Evolutionary conservation across 1,140 invertebrate genomes (phyloP).

Genomic region (Anthonomus grandis): DNA sequence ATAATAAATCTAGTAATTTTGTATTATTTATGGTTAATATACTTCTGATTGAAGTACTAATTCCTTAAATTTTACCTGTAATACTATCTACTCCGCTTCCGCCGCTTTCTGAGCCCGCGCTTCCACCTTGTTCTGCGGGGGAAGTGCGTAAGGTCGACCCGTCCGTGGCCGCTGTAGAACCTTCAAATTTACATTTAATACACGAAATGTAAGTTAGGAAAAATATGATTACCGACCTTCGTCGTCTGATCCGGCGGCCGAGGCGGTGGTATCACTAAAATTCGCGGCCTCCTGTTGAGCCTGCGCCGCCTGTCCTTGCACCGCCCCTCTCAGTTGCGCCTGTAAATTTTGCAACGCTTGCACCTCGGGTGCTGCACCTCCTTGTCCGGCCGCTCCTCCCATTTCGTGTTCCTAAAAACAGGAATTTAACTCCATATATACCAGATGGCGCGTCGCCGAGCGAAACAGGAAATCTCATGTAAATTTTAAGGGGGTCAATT

Average conservation of each 20-base stretch:
- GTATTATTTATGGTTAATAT: no score
- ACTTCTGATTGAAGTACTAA: no score
- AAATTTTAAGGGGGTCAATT: no score
- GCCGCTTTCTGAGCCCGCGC: slow-evolving; percentile 78
- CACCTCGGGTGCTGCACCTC: slow-evolving; percentile 20
- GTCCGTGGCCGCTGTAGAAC: slow-evolving; percentile 82
- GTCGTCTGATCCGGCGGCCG: slow-evolving; percentile 85
- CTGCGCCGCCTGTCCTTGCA: slow-evolving; percentile 22
- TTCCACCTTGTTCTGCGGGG: slow-evolving; percentile 78
- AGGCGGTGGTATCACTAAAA: slow-evolving; percentile 76
- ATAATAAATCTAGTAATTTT: no score
- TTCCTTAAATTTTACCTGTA: slow-evolving; percentile 55
- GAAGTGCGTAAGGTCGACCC: slow-evolving; percentile 87
- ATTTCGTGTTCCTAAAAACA: slow-evolving; percentile 36
- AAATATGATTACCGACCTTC: slow-evolving; percentile 63
- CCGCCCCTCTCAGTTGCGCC: slow-evolving; percentile 27
- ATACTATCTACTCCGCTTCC: slow-evolving; percentile 88
- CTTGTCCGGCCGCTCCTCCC: slow-evolving; percentile 17
- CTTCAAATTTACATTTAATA: not conserved
- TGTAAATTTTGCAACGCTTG: slow-evolving; percentile 27
- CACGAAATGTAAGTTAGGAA: not conserved
- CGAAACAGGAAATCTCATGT: no score
- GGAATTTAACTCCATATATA: not conserved
- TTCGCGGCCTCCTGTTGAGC: slow-evolving; percentile 54
- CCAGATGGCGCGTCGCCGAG: no score